Conservation (phyloP, 2,888 invertebrate species). For the Trichopoda pennipes region DNA sequence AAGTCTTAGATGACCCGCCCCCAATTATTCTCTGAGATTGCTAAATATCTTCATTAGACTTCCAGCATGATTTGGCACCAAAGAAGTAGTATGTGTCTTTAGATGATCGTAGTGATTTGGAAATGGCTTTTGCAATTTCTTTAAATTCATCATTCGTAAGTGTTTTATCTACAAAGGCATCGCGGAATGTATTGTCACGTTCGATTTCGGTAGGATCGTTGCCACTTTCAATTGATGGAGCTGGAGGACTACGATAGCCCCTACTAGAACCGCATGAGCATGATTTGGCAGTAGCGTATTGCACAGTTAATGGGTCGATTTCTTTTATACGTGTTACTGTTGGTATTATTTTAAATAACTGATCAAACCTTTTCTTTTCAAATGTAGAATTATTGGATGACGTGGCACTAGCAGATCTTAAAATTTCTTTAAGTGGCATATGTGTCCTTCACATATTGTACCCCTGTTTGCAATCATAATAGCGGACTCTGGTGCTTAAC, state of each 20-base stretch:
- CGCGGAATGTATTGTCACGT: conserved; percentile 80
- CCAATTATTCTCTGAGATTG: conserved; percentile 72
- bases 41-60: conserved; percentile 77
- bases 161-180: conserved; percentile 74
- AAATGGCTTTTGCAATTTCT: conserved; percentile 77
- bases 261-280: conserved; percentile 37
- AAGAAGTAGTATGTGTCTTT: conserved; percentile 76
- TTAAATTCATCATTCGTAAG: conserved; percentile 78
- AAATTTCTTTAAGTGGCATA: conserved; percentile 78
- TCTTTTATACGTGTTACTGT: conserved; percentile 79
- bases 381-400: conserved; percentile 76
- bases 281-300: conserved; percentile 71
- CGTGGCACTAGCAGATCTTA: conserved; percentile 79
- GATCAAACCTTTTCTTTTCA: conserved; percentile 75
- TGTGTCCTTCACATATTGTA: conserved; percentile 69
- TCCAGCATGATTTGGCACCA: conserved; percentile 73
- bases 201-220: conserved; percentile 76
- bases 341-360: conserved; percentile 75
- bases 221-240: conserved; percentile 70
- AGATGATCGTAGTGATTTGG: conserved; percentile 74
- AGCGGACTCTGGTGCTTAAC: conserved; percentile 74
- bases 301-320: conserved; percentile 77
- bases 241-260: conserved; percentile 71
- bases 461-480: conserved; percentile 80
- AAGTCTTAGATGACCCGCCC: conserved; percentile 71